A percentile compares a stretch with the other conserved stretches of the same genome.
phyloP scores from a whole-genome alignment of 1,140 invertebrate species.

The Formica selysi region DNA sequence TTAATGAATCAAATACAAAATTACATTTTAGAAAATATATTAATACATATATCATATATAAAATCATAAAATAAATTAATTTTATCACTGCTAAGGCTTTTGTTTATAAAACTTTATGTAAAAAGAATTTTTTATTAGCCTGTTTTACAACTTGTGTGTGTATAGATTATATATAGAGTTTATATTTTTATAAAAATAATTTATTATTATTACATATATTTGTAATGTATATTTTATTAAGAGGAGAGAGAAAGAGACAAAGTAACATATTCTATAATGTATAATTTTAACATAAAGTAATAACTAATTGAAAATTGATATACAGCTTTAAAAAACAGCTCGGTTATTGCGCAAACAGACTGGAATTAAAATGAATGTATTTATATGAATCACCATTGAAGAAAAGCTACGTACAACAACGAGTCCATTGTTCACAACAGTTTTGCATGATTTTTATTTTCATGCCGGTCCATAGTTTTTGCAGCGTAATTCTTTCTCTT shows the following conservation, averaged over 20 bases:
- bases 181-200: background rate
- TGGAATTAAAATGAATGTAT: conserved; percentile 41
- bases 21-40: background rate
- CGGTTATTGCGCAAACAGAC: conserved; percentile 1
- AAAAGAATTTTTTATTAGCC: background rate
- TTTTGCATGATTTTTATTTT: conserved; percentile 35
- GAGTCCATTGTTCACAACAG: background rate
- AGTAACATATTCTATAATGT: background rate
- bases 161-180: background rate
- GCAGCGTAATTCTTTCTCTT: background rate
- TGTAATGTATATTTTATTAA: background rate
- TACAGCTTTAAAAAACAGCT: conserved; percentile 6
- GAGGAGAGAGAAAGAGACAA: background rate
- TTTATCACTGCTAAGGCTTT: background rate
- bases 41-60: background rate
- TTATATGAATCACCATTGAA: conserved; percentile 37
- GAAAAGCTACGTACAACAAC: conserved; percentile 24
- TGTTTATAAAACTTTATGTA: background rate
- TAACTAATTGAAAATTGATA: conserved; percentile 30
- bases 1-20: background rate
- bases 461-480: conserved; percentile 1
- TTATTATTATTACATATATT: background rate
- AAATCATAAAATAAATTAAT: background rate
- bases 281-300: background rate
- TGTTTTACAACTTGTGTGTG: background rate